Percentiles rank a stretch among this genome's conserved stretches.
Evolutionary conservation across 2,888 invertebrate genomes (phyloP).

Genomic region (Trissolcus japonicus): DNA sequence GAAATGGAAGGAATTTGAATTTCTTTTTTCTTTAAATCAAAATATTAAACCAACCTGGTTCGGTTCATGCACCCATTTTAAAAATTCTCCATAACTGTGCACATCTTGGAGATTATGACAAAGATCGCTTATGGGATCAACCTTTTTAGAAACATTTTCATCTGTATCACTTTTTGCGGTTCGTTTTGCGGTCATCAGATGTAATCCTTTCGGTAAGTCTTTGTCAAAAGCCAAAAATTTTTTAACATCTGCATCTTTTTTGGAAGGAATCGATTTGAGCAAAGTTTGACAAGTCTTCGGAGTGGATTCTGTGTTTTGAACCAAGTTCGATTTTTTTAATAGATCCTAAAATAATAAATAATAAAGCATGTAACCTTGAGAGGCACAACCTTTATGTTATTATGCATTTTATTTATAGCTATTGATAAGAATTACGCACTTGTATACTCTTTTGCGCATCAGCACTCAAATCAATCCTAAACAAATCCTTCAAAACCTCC

Average conservation of each 20-base stretch:
- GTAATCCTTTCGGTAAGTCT: conserved; percentile 77
- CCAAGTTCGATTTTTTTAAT: conserved; percentile 78
- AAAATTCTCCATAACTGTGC: conserved; percentile 66
- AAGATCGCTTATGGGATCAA: conserved; percentile 80
- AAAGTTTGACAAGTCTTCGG: conserved; percentile 76
- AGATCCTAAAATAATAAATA: conserved; percentile 70
- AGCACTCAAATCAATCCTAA: conserved; percentile 77
- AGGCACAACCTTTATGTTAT: not conserved
- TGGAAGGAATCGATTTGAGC: conserved; percentile 77
- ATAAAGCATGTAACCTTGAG: not conserved
- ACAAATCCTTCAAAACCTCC: conserved; percentile 79
- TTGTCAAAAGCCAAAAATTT: conserved; percentile 78
- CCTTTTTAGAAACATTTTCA: conserved; percentile 78
- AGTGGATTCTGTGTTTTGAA: conserved; percentile 69
- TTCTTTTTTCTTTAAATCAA: too few relatives aligned
- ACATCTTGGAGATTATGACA: conserved; percentile 82
- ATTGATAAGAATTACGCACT: conserved; percentile 58
- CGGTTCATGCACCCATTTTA: conserved; percentile 62
- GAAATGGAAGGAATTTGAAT: not conserved
- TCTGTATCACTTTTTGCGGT: conserved; percentile 78
- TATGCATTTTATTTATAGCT: not conserved
- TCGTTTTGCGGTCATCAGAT: conserved; percentile 76
- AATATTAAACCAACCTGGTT: conserved; percentile 17
- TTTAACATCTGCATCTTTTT: conserved; percentile 75
- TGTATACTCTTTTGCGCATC: conserved; percentile 69